Evolutionary conservation across 2,113 vertebrate genomes (phyloP).

Genomic region (Gadus chalcogrammus): DNA sequence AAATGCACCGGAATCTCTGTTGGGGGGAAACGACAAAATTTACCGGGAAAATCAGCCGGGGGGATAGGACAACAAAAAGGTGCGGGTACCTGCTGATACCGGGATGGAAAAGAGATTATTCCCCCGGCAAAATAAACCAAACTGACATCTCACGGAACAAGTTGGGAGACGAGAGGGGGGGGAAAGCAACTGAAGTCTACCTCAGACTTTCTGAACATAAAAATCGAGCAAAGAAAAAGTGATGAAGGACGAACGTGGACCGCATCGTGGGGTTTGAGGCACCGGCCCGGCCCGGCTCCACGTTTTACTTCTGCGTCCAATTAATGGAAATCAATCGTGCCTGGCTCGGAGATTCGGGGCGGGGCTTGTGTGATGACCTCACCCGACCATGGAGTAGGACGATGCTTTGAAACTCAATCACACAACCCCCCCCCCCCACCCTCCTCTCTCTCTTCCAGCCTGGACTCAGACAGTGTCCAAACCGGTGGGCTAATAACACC

Average conservation of each 20-base stretch:
- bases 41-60: conserved; percentile 1
- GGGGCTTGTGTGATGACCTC: conserved; percentile 51
- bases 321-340: conserved; percentile 69
- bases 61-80: background rate
- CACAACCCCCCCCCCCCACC: background rate
- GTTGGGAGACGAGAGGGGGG: background rate
- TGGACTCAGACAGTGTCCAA: conserved; percentile 13
- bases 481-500: conserved; percentile 3
- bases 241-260: conserved; percentile 22
- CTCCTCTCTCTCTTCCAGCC: background rate
- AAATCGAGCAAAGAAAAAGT: background rate
- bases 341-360: conserved; percentile 54
- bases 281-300: conserved; percentile 24
- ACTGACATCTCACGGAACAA: background rate
- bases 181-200: background rate
- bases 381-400: conserved; percentile 32
- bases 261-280: conserved; percentile 15
- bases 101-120: conserved; percentile 3
- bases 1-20: conserved; percentile 40
- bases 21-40: conserved; percentile 22
- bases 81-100: background rate
- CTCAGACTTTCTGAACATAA: background rate
- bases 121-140: background rate
- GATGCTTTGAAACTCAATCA: conserved; percentile 55
- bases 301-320: conserved; percentile 59